Conservation (phyloP, 2,888 invertebrate species). For the Agonopterix subpropinquella region DNA sequence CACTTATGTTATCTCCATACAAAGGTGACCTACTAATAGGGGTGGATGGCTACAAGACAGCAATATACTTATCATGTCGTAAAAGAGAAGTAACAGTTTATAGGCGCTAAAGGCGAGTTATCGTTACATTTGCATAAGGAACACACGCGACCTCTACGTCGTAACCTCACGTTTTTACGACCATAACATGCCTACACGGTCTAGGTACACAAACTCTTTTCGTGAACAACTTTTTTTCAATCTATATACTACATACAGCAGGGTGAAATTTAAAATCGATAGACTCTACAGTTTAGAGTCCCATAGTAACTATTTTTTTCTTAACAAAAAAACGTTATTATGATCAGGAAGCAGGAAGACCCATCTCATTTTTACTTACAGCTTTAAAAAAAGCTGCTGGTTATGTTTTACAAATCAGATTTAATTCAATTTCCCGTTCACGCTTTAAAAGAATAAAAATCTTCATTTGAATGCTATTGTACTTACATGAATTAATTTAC, state of each 20-base stretch:
- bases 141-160: constrained; percentile 25
- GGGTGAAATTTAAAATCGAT: too few relatives aligned
- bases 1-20: constrained; percentile 28
- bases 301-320: too few relatives aligned
- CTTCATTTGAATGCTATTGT: constrained; percentile 56
- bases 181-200: constrained; percentile 31
- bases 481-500: constrained; percentile 38
- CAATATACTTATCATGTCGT: constrained; percentile 70
- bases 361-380: too few relatives aligned
- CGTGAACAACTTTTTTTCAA: too few relatives aligned
- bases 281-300: too few relatives aligned
- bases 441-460: constrained; percentile 41
- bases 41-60: constrained; percentile 37
- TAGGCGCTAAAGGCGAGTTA: constrained; percentile 69
- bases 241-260: too few relatives aligned
- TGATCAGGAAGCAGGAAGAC: too few relatives aligned
- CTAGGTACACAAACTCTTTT: constrained; percentile 20
- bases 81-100: constrained; percentile 69
- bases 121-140: constrained; percentile 69
- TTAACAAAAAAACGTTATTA: too few relatives aligned
- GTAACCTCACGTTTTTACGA: constrained; percentile 60
- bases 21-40: constrained; percentile 38
- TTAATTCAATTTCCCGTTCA: too few relatives aligned
- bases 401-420: too few relatives aligned
- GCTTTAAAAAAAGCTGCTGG: too few relatives aligned